Base-by-base conservation (phyloP, 1,140 invertebrate genomes). In the Ostrea denselamellosa region DNA sequence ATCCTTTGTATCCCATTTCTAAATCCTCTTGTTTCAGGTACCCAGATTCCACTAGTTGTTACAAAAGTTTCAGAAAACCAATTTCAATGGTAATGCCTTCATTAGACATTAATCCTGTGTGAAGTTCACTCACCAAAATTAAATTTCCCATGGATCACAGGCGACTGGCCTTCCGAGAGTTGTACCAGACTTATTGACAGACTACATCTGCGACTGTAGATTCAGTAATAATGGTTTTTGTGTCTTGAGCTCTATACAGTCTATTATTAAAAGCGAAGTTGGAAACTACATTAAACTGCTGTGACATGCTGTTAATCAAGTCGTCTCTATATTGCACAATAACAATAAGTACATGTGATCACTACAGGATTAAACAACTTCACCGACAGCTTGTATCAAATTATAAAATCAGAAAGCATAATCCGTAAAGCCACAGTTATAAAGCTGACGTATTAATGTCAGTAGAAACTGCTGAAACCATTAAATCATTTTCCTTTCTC, bases 1-100 rank as follows among this genome's bases (percentile, higher is more conserved):
- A 88, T 25, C 87, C 87, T 83, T 88, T 88, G 44, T 88, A 85
- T 14, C 77, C 81, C 87, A 88, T 88, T 9, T 86, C 51, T 10
- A 8, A 71, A 83, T 88, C 85, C 17, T 85, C 87, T 65, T 82
- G 17, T 22, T 86, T 34, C 7, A 88, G 7, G 19, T 62, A 82
- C 9, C 86, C 83, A 44, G 51, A 4, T 25, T 77, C 51, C 65
- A 81, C 54, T 5, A 87, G 28, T 19, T 54, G 10, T 34, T 22
- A 52, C 25, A 87, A 68, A 9, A 83, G 22, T 17, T 68, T 83
- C 34, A 58, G 56, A 86, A 71, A 89, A 87, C 85, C 85, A 89
- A 83, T 89, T 34, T 85, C 28, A 22, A 54, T 9, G 2, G 58
- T 56, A 14, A 86, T 83, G 19, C 9, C 44, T 52, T 68, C 65